phyloP scores from a whole-genome alignment of 1,140 invertebrate species.

The Drosophila willistoni region DNA sequence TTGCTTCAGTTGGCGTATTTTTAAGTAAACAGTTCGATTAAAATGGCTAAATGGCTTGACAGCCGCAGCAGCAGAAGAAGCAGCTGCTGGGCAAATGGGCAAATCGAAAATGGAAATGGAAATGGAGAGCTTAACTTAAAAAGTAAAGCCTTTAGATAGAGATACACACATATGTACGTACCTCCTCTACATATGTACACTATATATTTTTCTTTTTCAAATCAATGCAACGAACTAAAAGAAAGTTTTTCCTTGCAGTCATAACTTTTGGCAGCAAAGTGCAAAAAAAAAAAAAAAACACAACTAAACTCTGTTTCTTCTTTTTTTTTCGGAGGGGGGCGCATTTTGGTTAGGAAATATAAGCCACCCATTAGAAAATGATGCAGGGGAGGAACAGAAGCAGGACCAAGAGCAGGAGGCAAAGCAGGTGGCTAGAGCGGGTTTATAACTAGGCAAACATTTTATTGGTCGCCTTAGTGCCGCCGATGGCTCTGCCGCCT shows the following conservation, averaged over 20 bases:
- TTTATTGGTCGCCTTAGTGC: slow-evolving; percentile 64
- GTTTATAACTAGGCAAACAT: slow-evolving; percentile 41
- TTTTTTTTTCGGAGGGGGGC: slow-evolving; percentile 3
- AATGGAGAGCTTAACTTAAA: slow-evolving; percentile 10
- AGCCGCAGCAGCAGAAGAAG: slow-evolving; percentile 13
- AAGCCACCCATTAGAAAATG: slow-evolving; percentile 75
- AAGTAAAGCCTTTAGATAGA: slow-evolving; percentile 35
- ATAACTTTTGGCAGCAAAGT: slow-evolving; percentile 77
- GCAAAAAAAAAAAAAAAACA: slow-evolving; percentile 21
- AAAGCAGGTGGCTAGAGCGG: neutral
- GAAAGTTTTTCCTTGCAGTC: slow-evolving; percentile 73
- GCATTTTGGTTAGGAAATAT: slow-evolving; percentile 63
- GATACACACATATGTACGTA: too few relatives aligned
- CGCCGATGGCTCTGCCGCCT: slow-evolving; percentile 37
- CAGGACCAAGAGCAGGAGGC: slow-evolving; percentile 7
- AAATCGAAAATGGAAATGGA: neutral
- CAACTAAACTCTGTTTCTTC: slow-evolving; percentile 46
- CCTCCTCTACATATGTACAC: slow-evolving; percentile 24
- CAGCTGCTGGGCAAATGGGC: slow-evolving; percentile 40
- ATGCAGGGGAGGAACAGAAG: neutral
- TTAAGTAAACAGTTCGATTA: slow-evolving; percentile 81
- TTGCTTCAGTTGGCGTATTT: slow-evolving; percentile 75
- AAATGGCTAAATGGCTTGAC: slow-evolving; percentile 59
- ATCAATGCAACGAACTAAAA: slow-evolving; percentile 72
- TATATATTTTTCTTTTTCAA: slow-evolving; percentile 69